These are phyloP conservation scores for Anisognathus igniventris DNA, from an alignment of 2,797 vertebrate species.

Conservation along the genomic window DNA sequence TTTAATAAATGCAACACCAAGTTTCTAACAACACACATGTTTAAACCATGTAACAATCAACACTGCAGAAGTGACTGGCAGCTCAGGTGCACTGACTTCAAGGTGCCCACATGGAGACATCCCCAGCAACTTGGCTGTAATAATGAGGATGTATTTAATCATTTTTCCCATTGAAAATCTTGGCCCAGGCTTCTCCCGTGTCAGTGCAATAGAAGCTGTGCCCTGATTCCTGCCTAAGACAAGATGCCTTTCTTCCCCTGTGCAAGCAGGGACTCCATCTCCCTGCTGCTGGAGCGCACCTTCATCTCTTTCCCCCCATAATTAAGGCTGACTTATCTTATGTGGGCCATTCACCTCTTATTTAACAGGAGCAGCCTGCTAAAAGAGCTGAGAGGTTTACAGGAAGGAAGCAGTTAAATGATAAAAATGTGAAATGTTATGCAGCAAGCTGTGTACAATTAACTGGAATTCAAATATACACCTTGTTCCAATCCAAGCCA, in stretches of 20 bases:
- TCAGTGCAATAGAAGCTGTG: background rate
- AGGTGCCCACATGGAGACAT: background rate
- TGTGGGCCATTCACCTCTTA: background rate
- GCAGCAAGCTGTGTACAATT: constrained; percentile 90
- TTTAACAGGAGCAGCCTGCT: background rate
- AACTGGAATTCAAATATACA: constrained; percentile 92
- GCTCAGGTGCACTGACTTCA: background rate
- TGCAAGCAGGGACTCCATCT: background rate
- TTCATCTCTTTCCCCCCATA: constrained; percentile 1
- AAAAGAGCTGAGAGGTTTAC: constrained; percentile 39
- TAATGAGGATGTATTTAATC: background rate
- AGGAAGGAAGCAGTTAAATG: constrained; percentile 79
- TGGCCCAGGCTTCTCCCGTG: background rate
- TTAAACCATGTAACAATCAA: background rate
- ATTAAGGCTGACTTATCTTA: constrained; percentile 44
- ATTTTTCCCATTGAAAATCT: background rate
- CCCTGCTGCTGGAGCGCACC: background rate
- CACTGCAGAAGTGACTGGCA: background rate
- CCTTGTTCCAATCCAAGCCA: constrained; percentile 87
- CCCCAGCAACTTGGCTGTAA: background rate
- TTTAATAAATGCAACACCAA: background rate
- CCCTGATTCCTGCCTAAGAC: background rate
- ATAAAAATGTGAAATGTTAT: constrained; percentile 76
- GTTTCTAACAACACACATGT: background rate
- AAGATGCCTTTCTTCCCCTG: background rate